Evolutionary conservation across 2,797 vertebrate genomes (phyloP), one percentile per base, ranked within the genome.

Genomic region (Gadopsis marmoratus): DNA sequence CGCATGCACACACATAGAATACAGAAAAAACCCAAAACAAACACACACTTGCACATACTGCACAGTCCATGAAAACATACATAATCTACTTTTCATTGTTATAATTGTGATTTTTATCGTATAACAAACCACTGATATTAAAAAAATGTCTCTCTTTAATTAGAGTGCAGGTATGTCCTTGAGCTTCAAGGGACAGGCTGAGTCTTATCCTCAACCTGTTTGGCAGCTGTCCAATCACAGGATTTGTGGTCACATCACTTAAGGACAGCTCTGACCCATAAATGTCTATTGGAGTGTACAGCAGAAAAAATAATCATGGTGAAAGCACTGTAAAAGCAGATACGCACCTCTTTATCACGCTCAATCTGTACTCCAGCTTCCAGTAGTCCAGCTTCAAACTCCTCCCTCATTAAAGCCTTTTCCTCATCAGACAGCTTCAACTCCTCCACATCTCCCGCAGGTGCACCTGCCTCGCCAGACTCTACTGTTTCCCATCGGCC

Each of bases 351-450:
- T 67, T 93, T 91, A 47, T 99, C 97, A 54, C 96, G 97, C 92
- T 99, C 97, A 2, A 99, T 94, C 88, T 98, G 96, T 60, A 99
- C 92, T 31, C 98, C 98, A 0, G 96, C 97, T 66, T 97, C 96
- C 82, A 95, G 72, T 31, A 99, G 92, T 47, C 95, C 97, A 1
- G 6, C 89, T 71, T 99, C 98, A 11, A 98, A 99, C 81, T 99
- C 97, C 58, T 98, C 96, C 74, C 98, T 94, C 84, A 98, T 97
- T 68, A 96, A 74, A 63, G 80, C 94, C 87, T 94, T 97, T 83
- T 97, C 96, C 79, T 96, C 96, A 56, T 98, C 97, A n/a, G 95
- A 67, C 78, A 95, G 82, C 70, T 86, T 93, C 1, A 95, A 80
- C 2, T 97, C 97, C 0, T 97, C 96, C 0, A 84, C 61, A 0